Evolutionary conservation across 1,140 invertebrate genomes (phyloP), one percentile per base, ranked within the genome.

Genomic region (Hylyphantes graminicola): DNA sequence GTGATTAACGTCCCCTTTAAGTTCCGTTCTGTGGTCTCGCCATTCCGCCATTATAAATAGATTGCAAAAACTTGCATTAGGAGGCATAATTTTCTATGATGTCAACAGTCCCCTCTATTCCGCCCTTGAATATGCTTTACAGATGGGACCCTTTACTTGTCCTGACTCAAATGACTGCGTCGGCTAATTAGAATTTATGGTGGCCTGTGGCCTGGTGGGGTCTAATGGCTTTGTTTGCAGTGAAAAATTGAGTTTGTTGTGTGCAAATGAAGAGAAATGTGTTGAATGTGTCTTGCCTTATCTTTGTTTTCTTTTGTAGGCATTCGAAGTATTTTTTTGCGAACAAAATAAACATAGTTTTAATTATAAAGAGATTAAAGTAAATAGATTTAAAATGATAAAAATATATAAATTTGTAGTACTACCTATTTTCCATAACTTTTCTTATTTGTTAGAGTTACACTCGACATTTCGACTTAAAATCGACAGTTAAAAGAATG

Each of bases 101-200:
- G 72, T 35, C 35, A 74, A 70, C 54, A 70, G 51, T 48, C 35
- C 51, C 51, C 51, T 48, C 17, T 48, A 48, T 70, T 17, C 48
- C 15, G 7, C 12, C 19, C 19, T 21, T 48, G 12, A 51, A 13
- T 21, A 21, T 48, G 54, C 53, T 57, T 74, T 57, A 74, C 35
- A 57, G 54, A 74, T 74, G 72, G 21, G 10, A 10, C 48, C 19
- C 57, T 74, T 19, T 74, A 53, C 15, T 13, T 57, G 48, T 74
- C 10, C 35, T n/a, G 51, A 21, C 35, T 12, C 15, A 15, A 57
- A 74, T 7, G 54, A 35, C 5, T n/a, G 53, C 15, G 51, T 35
- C 55, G 15, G 17, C 55, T 74, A 59, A 74, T 74, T 74, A 74
- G 72, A 57, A 74, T 74, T 74, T 74, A 74, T 50, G 54, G 17